Percentiles rank a stretch among this genome's conserved stretches.
phyloP scores from a whole-genome alignment of 2,113 vertebrate species.

The Nipponia nippon region DNA sequence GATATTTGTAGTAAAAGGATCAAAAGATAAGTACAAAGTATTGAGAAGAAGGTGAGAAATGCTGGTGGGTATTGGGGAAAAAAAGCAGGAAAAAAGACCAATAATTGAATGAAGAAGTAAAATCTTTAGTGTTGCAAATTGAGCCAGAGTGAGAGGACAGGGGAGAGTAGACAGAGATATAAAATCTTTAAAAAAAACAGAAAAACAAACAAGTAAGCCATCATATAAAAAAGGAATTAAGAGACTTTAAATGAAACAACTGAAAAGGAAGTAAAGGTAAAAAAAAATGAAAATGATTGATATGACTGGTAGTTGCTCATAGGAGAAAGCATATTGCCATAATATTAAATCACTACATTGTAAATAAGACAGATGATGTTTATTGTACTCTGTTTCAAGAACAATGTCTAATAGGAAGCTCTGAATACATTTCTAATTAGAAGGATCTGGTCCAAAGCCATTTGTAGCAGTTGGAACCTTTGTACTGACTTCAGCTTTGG shows the following conservation, averaged over 20 bases:
- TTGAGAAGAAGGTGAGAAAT: background rate
- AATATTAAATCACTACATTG: background rate
- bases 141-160: background rate
- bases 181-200: background rate
- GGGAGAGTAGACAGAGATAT: background rate
- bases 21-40: background rate
- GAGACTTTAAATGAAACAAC: background rate
- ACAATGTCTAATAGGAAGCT: background rate
- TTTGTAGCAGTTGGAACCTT: background rate
- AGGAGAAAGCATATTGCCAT: background rate
- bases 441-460: background rate
- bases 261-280: background rate
- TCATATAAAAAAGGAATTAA: background rate
- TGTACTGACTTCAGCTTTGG: background rate
- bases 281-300: background rate
- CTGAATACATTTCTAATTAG: background rate
- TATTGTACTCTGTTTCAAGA: background rate
- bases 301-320: background rate
- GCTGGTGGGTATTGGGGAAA: background rate
- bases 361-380: background rate
- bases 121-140: background rate
- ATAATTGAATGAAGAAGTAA: background rate
- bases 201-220: background rate
- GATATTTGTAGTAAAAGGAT: background rate
- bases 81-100: background rate